Percentiles rank a stretch among this genome's conserved stretches.
Conservation (phyloP, 1,140 invertebrate genomes). For the Leptopilina clavipes region DNA sequence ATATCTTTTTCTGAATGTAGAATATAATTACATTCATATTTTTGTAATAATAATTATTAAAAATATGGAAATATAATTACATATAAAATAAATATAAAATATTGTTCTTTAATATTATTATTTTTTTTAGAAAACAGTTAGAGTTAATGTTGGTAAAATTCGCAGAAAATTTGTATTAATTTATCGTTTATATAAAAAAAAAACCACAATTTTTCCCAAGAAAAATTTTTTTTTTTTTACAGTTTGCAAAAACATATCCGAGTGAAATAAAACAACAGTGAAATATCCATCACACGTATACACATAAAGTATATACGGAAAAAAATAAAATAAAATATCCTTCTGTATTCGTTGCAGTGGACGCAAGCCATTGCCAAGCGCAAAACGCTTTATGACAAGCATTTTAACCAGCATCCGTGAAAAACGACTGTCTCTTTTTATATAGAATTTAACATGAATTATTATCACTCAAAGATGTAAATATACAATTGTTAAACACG, state of each 20-base stretch:
- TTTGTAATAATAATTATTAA: no score
- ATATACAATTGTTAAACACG: neutral
- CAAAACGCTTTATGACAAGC: conserved; percentile 1
- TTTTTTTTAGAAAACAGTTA: no score
- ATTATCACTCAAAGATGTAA: conserved; percentile 1
- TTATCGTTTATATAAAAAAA: no score
- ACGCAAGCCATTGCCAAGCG: neutral
- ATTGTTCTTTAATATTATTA: no score
- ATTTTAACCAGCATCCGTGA: conserved; percentile 14
- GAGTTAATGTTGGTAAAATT: no score
- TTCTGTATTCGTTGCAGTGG: conserved; percentile 2
- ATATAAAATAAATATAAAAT: no score
- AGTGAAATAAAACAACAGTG: conserved; percentile 12
- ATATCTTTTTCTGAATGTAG: no score
- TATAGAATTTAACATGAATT: conserved; percentile 26
- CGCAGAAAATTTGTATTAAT: no score
- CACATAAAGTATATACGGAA: no score
- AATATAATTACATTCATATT: no score
- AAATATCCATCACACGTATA: neutral
- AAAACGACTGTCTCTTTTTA: conserved; percentile 20
- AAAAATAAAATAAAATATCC: conserved; percentile 17
- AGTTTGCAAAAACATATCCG: conserved; percentile 2
- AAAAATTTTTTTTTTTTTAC: neutral
- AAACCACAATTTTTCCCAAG: no score
- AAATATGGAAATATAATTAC: no score